phyloP scores from a whole-genome alignment of 2,113 vertebrate genomes.

The Trachemys scripta region DNA sequence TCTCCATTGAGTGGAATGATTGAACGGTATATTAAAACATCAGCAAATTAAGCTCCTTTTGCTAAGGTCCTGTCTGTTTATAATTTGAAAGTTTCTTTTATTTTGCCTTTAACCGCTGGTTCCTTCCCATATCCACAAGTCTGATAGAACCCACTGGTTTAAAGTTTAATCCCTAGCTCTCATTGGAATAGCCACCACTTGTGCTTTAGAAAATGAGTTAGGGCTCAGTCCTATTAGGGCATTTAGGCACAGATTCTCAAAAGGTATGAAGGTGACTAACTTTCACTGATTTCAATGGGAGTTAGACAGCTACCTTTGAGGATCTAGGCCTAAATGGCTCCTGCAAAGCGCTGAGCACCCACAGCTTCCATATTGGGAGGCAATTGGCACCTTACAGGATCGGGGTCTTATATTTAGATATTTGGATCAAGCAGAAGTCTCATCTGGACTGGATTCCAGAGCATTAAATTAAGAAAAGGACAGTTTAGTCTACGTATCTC shows the following conservation, averaged over 20 bases:
- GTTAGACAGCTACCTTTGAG: too few species aligned
- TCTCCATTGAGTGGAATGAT: constrained; percentile 38
- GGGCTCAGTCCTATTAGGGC: not conserved
- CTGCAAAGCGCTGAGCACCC: not conserved
- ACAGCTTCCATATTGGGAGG: not conserved
- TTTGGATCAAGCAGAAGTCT: not conserved
- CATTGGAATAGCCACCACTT: not conserved
- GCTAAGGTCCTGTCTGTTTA: not conserved
- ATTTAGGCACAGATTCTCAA: not conserved
- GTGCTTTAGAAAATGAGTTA: not conserved
- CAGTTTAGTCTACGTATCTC: not conserved
- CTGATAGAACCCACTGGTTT: not conserved
- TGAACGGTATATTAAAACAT: constrained; percentile 31
- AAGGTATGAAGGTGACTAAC: not conserved
- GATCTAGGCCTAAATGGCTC: not conserved
- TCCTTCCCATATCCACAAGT: not conserved
- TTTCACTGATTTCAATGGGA: not conserved
- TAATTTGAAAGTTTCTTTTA: not conserved
- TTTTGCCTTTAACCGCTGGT: not conserved
- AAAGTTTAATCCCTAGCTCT: not conserved
- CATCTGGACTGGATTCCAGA: not conserved
- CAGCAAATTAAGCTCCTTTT: constrained; percentile 16
- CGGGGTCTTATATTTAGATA: not conserved
- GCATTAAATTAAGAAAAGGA: not conserved
- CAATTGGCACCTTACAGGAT: not conserved